Base-by-base conservation (phyloP, 2,888 invertebrate species). In the Suillia variegata region DNA sequence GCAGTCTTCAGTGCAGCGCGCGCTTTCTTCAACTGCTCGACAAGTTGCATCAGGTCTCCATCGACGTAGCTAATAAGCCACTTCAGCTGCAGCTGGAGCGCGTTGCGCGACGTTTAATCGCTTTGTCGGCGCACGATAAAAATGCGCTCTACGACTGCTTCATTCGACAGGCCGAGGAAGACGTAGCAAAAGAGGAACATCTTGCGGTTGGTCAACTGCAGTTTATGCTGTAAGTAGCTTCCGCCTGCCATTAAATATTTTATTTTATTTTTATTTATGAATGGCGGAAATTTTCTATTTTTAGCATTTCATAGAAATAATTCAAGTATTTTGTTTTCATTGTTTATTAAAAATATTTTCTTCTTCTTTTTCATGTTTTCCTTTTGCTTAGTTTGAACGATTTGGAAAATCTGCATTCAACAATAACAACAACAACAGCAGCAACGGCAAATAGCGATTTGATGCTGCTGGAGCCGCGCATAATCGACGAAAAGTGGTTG, bases 401-500 rank as follows among this genome's bases (percentile, higher is more conserved):
- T 53, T 64, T 68, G 66, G 67, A 69, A 63, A 67, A 65, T 60
- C 57, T 63, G 55, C 61, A 61, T 59, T 47, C 45, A 45, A 45
- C 47, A 33, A 56, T 54, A 59, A 58, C 55, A n/a, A n/a, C n/a
- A n/a, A n/a, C 49, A 61, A 66, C n/a, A 31, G 31, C 31, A 31
- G 31, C 31, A 31, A 12, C 31, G 31, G n/a, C n/a, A n/a, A n/a
- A n/a, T n/a, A n/a, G n/a, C 55, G 56, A 62, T 56, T 54, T 56
- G n/a, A n/a, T n/a, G 65, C 66, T 62, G 57, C 62, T 65, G 53
- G 66, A 75, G 67, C 71, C 72, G 65, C 70, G 70, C 69, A 74
- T 78, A 70, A 79, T 80, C 70, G 80, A 81, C 70, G 81, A 81
- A 70, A 77, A 76, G 71, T 81, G 81, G 81, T 71, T 80, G 60